Evolutionary conservation across 2,888 invertebrate species (phyloP).

Genomic region (Crossocerus cetratus): DNA sequence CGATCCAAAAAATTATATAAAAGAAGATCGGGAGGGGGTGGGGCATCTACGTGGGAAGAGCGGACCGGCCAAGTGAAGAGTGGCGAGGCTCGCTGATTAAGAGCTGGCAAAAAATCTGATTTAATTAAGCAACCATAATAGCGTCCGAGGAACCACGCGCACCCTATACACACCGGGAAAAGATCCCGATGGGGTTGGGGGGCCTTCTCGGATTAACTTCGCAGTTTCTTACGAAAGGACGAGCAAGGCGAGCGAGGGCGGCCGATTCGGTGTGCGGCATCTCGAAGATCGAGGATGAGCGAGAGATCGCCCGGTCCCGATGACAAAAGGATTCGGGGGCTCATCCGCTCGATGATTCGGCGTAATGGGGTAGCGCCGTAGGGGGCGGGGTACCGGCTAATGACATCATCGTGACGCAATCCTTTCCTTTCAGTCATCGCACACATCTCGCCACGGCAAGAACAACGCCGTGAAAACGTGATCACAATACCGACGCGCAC

Average conservation of each 20-base stretch:
- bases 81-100: conserved; percentile 20
- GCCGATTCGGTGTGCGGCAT: too few species aligned
- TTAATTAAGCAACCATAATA: conserved; percentile 53
- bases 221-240: conserved; percentile 38
- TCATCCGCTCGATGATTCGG: conserved; percentile 69
- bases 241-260: too few species aligned
- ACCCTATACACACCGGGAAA: conserved; percentile 8
- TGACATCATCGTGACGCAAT: conserved; percentile 75
- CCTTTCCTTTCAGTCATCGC: conserved; percentile 66
- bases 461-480: conserved; percentile 62
- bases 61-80: conserved; percentile 1
- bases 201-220: conserved; percentile 49
- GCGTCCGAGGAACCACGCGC: conserved; percentile 34
- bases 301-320: conserved; percentile 13
- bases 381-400: conserved; percentile 70
- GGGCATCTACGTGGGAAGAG: background rate
- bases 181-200: conserved; percentile 28
- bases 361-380: conserved; percentile 72
- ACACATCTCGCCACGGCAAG: conserved; percentile 42
- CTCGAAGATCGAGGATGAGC: conserved; percentile 5
- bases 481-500: conserved; percentile 48
- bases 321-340: conserved; percentile 31
- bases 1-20: background rate
- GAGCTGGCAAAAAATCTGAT: conserved; percentile 49
- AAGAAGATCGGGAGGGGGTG: background rate